A percentile compares a stretch with the other conserved stretches of the same genome.
Conservation (phyloP, 2,888 invertebrate species). For the Athalia circularis region DNA sequence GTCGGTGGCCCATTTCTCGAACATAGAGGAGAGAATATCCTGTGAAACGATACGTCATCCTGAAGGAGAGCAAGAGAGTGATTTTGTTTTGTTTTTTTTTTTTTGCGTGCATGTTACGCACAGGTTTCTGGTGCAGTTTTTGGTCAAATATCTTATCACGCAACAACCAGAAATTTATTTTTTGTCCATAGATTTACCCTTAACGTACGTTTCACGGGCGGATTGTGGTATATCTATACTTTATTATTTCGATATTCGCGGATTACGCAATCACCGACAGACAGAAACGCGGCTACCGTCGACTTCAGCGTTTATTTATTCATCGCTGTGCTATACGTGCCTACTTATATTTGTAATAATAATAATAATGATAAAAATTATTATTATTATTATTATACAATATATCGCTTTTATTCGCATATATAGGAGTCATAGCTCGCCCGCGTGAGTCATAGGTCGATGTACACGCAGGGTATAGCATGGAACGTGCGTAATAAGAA, state of each 20-base stretch:
- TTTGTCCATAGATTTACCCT: background rate
- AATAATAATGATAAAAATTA: no score
- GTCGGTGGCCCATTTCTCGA: constrained; percentile 43
- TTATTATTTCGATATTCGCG: background rate
- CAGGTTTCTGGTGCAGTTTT: background rate
- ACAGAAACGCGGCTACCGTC: background rate
- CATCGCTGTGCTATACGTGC: background rate
- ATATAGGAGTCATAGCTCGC: constrained; percentile 28
- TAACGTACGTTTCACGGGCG: background rate
- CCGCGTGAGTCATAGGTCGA: constrained; percentile 35
- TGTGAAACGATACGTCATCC: background rate
- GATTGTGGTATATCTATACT: background rate
- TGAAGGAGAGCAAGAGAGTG: background rate
- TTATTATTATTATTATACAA: background rate
- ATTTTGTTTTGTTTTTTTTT: background rate
- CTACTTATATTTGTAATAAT: background rate
- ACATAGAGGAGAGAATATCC: constrained; percentile 12
- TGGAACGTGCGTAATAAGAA: constrained; percentile 2
- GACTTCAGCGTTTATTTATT: constrained; percentile 22
- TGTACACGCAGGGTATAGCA: background rate
- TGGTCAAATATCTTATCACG: background rate
- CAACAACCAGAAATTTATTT: background rate
- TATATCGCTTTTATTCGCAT: background rate
- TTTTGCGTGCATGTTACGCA: background rate
- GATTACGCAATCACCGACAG: background rate